Evolutionary conservation across 1,140 invertebrate genomes (phyloP).

Genomic region (Rhagoletis pomonella): DNA sequence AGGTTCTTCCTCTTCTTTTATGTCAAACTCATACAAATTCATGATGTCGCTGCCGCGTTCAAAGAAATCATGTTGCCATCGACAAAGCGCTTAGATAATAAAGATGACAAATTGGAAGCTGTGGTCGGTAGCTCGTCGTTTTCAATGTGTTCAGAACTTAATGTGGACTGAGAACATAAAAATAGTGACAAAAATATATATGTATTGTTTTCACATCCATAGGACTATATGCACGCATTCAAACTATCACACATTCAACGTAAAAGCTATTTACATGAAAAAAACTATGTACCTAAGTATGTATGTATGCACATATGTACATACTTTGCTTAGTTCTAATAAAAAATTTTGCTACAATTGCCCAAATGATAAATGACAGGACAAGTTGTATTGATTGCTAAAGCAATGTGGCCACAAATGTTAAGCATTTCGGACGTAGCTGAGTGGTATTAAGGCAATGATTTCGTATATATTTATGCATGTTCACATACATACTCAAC

Average conservation of each 20-base stretch:
- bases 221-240: background rate
- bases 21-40: too few species aligned
- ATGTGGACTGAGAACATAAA: background rate
- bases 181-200: slow-evolving; percentile 4
- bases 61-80: too few species aligned
- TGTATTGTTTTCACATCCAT: background rate
- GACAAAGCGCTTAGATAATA: too few species aligned
- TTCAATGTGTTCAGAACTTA: too few species aligned
- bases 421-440: background rate
- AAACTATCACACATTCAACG: background rate
- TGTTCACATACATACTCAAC: too few species aligned
- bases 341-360: background rate
- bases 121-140: too few species aligned
- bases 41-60: too few species aligned
- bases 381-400: background rate
- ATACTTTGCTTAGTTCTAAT: background rate
- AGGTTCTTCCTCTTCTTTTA: too few species aligned
- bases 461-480: background rate
- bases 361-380: slow-evolving; percentile 2
- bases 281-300: too few species aligned
- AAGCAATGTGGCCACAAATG: background rate
- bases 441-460: background rate
- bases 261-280: background rate
- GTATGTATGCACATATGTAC: background rate
- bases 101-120: too few species aligned